Base-by-base conservation (phyloP, 2,113 vertebrate species). In the Muntiacus muntjak region DNA sequence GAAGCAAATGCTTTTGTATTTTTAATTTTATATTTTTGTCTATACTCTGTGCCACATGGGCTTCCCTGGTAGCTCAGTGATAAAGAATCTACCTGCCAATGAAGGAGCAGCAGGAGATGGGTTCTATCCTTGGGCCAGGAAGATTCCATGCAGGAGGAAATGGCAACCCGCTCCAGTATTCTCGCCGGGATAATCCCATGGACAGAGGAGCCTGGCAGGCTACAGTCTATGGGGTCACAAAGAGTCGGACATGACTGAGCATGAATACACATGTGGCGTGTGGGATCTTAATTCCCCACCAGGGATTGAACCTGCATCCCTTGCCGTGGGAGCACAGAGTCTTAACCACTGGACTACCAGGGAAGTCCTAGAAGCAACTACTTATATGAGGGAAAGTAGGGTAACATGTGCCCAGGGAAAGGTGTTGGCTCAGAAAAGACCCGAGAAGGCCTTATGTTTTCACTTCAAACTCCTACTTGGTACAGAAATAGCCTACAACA, bases 1-100 rank as follows among this genome's bases (percentile, higher is more conserved):
- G 45, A 86, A 86, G 30, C 88, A 91, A 15, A n/a, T 36, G 67
- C 23, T 64, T 79, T 71, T 76, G 43, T 76, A 23, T 76, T 76
- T 25, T 26, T 76, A 15, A 14, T 43, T 76, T 76, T 76, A 15
- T 43, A 43, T 43, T 14, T 43, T 76, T 43, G 40, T 21, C 40
- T 76, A 43, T 14, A 43, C 40, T 76, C 11, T 76, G 71, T 6
- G 6, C 6, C 71, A 26, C 7, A 21, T 14, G 71, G 71, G 40
- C 5, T 43, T 76, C 21, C 23, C 40, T 10, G 5, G 40, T 26
- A 40, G 71, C 23, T 76, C 23, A 26, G 71, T 74, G 71, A 11
- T 13, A 74, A 13, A 43, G 21, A 14, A 43, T 76, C 23, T 76
- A 23, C 40, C 40, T 7, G 21, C 71, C 40, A 76, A 4, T 43